Base-by-base conservation (phyloP, 2,113 vertebrate species). In the Neomonachus schauinslandi region DNA sequence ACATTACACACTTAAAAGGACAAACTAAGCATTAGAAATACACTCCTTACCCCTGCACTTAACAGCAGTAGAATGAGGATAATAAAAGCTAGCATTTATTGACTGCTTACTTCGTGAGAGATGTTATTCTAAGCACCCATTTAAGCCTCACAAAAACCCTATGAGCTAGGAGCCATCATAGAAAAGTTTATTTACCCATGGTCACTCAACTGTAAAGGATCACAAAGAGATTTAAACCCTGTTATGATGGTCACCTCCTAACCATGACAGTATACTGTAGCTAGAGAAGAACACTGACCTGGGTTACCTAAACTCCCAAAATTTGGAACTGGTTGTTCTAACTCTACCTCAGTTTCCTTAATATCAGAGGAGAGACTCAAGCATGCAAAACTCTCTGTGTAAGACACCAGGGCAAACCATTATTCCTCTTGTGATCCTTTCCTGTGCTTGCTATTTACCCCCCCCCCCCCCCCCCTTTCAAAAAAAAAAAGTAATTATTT, bases 401-500 rank as follows among this genome's bases (percentile, higher is more conserved):
- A 80, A 61, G 31, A 42, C 31, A 83, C 24, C 26, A 36, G 55
- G 61, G 61, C 59, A 69, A 95, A 90, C 2, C 15, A 31, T 79
- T 61, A 76, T n/a, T 89, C 39, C 46, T 94, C 92, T 91, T 53
- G 53, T 26, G 24, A 92, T 59, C 39, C 55, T 97, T 96, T 86
- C 59, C 65, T 79, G 26, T 84, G 36, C 57, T 96, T 74, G 13
- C 13, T 11, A n/a, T 36, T 80, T 85, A 76, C 33, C 83, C n/a
- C n/a, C n/a, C n/a, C n/a, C n/a, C n/a, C n/a, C n/a, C n/a, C n/a
- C n/a, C n/a, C n/a, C n/a, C n/a, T n/a, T n/a, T n/a, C n/a, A n/a
- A n/a, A n/a, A n/a, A n/a, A n/a, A n/a, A n/a, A n/a, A n/a, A n/a
- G n/a, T n/a, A n/a, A 88, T 28, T 89, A 83, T 93, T 87, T 8